Evolutionary conservation across 23 tunicate genomes (phyloP).

Genomic region (Trididemnum miniatum): DNA sequence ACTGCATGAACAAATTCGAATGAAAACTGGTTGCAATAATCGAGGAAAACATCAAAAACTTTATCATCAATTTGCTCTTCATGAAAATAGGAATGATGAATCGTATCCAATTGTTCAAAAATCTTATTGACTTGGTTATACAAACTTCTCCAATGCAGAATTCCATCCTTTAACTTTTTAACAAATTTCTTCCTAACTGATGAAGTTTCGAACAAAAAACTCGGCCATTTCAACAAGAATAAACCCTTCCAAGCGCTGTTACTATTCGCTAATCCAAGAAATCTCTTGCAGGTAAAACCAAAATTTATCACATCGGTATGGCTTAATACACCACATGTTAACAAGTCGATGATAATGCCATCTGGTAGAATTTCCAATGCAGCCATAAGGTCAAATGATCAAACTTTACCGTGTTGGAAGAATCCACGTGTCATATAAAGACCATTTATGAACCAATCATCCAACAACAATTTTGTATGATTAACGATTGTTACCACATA

Average conservation of each 20-base stretch:
- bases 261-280: neutral
- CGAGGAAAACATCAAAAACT: neutral
- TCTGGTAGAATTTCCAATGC: constrained; percentile 10
- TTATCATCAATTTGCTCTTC: constrained; percentile 23
- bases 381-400: constrained; percentile 2
- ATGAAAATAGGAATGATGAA: neutral
- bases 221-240: neutral
- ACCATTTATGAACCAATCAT: too few relatives aligned
- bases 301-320: constrained; percentile 3
- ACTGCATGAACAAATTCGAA: constrained; percentile 16
- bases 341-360: neutral
- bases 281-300: constrained; percentile 10
- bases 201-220: neutral
- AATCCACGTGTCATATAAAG: too few relatives aligned
- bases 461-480: too few relatives aligned
- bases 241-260: constrained; percentile 10
- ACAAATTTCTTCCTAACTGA: neutral
- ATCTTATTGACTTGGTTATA: neutral
- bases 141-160: neutral
- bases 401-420: too few relatives aligned
- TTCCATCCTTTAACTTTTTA: neutral
- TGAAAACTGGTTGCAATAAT: neutral
- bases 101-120: neutral
- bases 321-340: constrained; percentile 17
- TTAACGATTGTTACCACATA: too few relatives aligned